A percentile compares a stretch with the other conserved stretches of the same genome.
Conservation (phyloP, 2,888 invertebrate genomes). For the Hoplodrina blanda region DNA sequence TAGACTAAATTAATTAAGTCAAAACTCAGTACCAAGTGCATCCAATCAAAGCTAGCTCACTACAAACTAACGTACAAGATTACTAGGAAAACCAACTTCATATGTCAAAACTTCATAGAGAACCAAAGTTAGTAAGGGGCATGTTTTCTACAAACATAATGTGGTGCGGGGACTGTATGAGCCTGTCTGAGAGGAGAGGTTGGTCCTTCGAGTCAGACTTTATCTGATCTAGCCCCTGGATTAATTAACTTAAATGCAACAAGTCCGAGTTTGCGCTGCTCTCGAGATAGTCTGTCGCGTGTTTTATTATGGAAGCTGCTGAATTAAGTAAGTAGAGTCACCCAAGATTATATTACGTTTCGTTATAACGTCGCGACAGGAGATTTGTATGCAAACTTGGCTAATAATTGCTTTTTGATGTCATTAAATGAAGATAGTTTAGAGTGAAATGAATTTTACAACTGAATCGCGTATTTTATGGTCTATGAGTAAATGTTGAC, state of each 20-base stretch:
- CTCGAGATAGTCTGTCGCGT: constrained; percentile 85
- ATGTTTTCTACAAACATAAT: constrained; percentile 66
- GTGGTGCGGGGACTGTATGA: constrained; percentile 55
- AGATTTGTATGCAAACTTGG: constrained; percentile 62
- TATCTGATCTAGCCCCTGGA: constrained; percentile 85
- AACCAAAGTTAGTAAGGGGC: constrained; percentile 57
- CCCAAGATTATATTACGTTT: constrained; percentile 73
- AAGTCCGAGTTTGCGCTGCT: constrained; percentile 88
- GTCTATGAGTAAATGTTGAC: neutral
- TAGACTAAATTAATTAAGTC: constrained; percentile 23
- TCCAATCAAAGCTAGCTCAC: constrained; percentile 12
- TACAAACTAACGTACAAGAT: constrained; percentile 29
- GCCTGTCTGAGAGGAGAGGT: constrained; percentile 68
- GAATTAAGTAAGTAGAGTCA: constrained; percentile 84
- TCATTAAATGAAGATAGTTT: constrained; percentile 48
- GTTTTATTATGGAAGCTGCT: constrained; percentile 86
- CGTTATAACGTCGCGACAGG: constrained; percentile 51
- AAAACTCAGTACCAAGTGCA: constrained; percentile 13
- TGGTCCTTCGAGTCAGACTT: constrained; percentile 78
- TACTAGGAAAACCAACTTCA: constrained; percentile 40
- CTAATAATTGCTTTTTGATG: constrained; percentile 64
- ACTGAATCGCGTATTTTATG: constrained; percentile 33
- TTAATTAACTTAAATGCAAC: constrained; percentile 91
- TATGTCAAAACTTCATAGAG: constrained; percentile 56
- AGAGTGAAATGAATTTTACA: constrained; percentile 36